These are phyloP conservation scores for Theocolax elegans DNA, from an alignment of 1,140 invertebrate species.

Conservation along the genomic window DNA sequence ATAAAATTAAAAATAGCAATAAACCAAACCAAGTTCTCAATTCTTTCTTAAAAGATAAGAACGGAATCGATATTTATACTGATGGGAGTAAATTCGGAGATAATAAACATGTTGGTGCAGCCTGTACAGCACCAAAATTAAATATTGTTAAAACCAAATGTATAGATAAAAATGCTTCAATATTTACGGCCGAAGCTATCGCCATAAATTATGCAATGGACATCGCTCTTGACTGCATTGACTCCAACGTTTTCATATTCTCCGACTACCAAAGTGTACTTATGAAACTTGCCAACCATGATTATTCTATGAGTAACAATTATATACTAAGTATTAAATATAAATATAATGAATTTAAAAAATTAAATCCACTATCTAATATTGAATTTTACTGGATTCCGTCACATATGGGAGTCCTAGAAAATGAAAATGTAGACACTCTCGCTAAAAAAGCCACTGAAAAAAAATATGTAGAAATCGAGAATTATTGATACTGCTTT, in stretches of 20 bases:
- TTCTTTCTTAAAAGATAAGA: neutral
- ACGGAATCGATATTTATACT: neutral
- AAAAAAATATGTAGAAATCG: too few species aligned
- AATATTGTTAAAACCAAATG: neutral
- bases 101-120: neutral
- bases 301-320: neutral
- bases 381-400: constrained; percentile 23
- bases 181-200: neutral
- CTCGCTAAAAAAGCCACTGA: neutral
- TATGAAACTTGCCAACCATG: too few species aligned
- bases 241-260: neutral
- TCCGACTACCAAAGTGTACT: neutral
- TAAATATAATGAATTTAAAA: neutral
- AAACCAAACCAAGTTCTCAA: neutral
- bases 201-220: neutral
- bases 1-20: neutral
- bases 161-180: neutral
- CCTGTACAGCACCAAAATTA: neutral
- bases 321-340: constrained; percentile 10
- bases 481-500: too few species aligned
- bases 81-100: neutral
- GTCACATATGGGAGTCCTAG: constrained; percentile 11
- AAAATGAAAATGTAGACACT: constrained; percentile 1
- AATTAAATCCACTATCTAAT: neutral
- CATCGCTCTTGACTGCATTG: neutral